Evolutionary conservation across 1,140 invertebrate species (phyloP), one percentile per base, ranked within the genome.

Genomic region (Polypedilum pembai): DNA sequence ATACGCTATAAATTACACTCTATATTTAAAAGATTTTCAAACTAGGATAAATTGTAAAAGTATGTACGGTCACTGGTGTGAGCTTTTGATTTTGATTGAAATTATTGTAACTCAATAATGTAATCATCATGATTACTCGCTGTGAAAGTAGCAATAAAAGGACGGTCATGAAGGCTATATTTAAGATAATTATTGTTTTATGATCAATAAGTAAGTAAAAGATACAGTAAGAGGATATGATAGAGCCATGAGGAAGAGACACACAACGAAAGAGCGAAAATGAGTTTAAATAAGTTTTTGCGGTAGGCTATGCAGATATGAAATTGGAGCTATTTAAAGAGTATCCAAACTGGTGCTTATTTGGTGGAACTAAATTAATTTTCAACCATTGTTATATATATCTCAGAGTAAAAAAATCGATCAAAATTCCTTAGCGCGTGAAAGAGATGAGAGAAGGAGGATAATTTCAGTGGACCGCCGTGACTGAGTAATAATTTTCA

Each of bases 141-240:
- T 56, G 45, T 56, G 45, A 56, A 56, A 56, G 45, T 56, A n/a
- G 45, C 45, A n/a, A 56, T 56, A 56, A 56, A 56, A 56, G 45
- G 45, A 56, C n/a, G 45, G 10, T n/a, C 10, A n/a, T n/a, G 24
- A 56, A 56, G 12, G 45, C 45, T 56, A 56, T 56, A 56, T 56
- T 56, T 56, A 56, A 8, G 12, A 8, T 56, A 56, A 56, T 56
- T 8, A 56, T 56, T 56, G 45, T 56, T 56, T 56, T 56, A 56
- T 56, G 45, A 56, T 56, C 12, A 56, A 15, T 15, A 56, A 12
- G 12, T n/a, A 56, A n/a, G n/a, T 56, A 45, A 8, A 56, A 4
- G 12, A 4, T n/a, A 12, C 45, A 56, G 45, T 15, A n/a, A 56
- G 12, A 4, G 45, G 45, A 56, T 56, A 56, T 56, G 45, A n/a